phyloP scores from a whole-genome alignment of 2,113 vertebrate genomes.

The Sminthopsis crassicaudata region DNA sequence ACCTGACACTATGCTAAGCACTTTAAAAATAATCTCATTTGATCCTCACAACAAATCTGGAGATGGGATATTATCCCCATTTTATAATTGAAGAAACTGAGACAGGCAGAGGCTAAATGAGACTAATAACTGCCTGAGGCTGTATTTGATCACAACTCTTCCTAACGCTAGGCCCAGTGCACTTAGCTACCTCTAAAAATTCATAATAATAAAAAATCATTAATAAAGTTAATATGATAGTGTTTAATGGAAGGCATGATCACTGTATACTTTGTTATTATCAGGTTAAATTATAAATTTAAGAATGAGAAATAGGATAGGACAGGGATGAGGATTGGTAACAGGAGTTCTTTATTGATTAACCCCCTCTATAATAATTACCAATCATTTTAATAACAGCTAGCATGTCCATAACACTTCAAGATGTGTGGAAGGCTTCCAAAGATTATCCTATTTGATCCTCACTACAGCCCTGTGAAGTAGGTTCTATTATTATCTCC shows the following conservation, averaged over 20 bases:
- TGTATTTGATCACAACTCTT: not conserved
- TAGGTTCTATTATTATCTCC: not conserved
- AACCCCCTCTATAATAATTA: not conserved
- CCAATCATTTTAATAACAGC: not conserved
- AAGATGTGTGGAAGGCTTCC: not conserved
- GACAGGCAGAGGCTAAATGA: not conserved
- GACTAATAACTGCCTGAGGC: not conserved
- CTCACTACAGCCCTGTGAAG: not conserved
- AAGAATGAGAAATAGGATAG: not conserved
- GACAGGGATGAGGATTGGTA: not conserved
- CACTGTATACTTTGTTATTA: not conserved
- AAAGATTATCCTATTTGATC: conserved; percentile 13
- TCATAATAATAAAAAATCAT: not conserved
- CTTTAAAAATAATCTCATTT: not conserved
- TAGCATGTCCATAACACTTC: not conserved
- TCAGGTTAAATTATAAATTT: not conserved
- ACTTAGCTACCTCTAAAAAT: not conserved
- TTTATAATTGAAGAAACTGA: not conserved
- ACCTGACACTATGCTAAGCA: not conserved
- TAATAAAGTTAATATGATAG: not conserved
- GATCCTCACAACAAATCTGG: not conserved
- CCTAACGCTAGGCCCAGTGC: not conserved
- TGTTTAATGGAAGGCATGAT: not conserved
- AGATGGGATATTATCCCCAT: not conserved
- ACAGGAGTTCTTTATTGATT: not conserved